Base-by-base conservation (phyloP, 1,140 invertebrate species). In the Antheraea pernyi region DNA sequence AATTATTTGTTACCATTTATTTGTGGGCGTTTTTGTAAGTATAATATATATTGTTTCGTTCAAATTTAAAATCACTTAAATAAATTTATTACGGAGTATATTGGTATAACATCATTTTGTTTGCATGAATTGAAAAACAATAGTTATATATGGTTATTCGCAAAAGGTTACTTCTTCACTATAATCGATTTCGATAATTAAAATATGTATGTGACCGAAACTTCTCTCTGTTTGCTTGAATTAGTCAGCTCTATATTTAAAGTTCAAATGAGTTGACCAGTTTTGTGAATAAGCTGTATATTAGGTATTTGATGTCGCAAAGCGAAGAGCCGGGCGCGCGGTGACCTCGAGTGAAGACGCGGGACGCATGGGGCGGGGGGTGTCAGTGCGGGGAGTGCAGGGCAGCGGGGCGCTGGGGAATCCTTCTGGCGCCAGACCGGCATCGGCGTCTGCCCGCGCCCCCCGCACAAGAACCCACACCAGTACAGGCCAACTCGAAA, bases 351-450 rank as follows among this genome's bases (percentile, higher is more conserved):
- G 71, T 71, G 75, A 62, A 59, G 74, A 68, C 48, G 74, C 77
- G 82, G 72, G 82, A 79, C 75, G 87, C 70, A 84, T 75, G 84
- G 84, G 42, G 64, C 73, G 76, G 62, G 74, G 66, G 39, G 74
- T 76, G 83, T 70, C 82, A 72, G 87, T 72, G 84, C 78, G 84
- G 84, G 39, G 63, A 37, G 63, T 37, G 79, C 74, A 42, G 87
- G 71, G 84, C 77, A 82, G 84, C 82, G 85, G 84, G 84, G 88
- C 85, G 89, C 86, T 91, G 91, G 91, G 91, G 91, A 92, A 92
- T 92, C 91, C 91, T 92, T 89, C 84, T 92, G 91, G 91, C 91
- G 91, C 91, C 91, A 92, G 91, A 91, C 91, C 85, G 89, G 80
- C 89, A 87, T 73, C 83, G 81, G 79, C 83, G 89, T 91, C 89